These are phyloP conservation scores for Dendropsophus ebraccatus DNA, from an alignment of 2,113 vertebrate genomes.

Conservation along the genomic window DNA sequence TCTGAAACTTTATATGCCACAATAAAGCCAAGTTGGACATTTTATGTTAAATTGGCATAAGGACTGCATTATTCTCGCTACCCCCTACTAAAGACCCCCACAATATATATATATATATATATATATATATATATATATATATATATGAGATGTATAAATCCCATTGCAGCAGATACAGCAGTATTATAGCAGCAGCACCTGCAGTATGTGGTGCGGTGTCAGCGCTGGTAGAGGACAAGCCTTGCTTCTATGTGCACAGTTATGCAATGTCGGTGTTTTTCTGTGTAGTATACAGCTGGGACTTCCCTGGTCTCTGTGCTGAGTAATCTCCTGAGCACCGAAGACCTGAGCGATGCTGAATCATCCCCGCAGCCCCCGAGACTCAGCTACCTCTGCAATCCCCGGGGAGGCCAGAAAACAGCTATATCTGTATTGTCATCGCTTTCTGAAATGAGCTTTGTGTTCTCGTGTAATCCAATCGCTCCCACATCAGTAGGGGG, in stretches of 20 bases:
- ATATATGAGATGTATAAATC: too few relatives aligned
- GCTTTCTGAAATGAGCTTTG: not conserved
- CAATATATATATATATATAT: too few relatives aligned
- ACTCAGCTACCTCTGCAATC: not conserved
- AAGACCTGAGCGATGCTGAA: conserved; percentile 22
- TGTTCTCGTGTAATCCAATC: not conserved
- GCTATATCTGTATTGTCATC: not conserved
- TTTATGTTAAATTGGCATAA: too few relatives aligned
- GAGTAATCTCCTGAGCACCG: conserved; percentile 8
- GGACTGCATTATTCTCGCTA: too few relatives aligned
- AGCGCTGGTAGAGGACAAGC: conserved; percentile 9
- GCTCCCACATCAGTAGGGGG: not conserved
- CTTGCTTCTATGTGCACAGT: not conserved
- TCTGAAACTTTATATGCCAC: too few relatives aligned
- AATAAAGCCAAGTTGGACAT: too few relatives aligned
- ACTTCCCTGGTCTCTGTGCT: conserved; percentile 16
- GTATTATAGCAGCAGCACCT: not conserved
- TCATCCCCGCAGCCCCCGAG: conserved; percentile 11
- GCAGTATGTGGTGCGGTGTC: not conserved
- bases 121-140: too few relatives aligned
- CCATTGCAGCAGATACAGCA: not conserved
- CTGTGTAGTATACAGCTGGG: conserved; percentile 11
- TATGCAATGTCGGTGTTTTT: conserved; percentile 33
- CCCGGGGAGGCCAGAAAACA: not conserved
- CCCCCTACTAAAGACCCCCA: too few relatives aligned